These are phyloP conservation scores for Parazoanthus darwini DNA, from an alignment of 92 coral and sea anemone species.

Conservation along the genomic window DNA sequence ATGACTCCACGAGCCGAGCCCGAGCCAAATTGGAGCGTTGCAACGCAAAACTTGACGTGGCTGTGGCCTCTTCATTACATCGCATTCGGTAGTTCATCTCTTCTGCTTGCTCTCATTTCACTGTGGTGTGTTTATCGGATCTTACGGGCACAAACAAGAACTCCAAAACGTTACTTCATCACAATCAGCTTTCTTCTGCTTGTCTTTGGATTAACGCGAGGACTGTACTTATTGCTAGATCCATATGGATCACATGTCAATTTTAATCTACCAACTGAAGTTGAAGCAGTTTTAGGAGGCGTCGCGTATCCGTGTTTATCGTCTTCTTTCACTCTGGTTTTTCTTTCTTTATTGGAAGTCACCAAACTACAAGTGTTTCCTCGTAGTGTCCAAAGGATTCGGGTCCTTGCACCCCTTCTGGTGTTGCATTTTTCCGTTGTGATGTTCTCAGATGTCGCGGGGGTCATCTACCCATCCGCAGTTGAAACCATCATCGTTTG, in stretches of 20 bases:
- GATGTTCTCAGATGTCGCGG: slow-evolving; percentile 5
- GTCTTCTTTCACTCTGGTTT: slow-evolving; percentile 34
- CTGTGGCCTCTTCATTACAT: slow-evolving; percentile 39
- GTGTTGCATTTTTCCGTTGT: slow-evolving; percentile 13
- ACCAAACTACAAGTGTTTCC: slow-evolving; percentile 34
- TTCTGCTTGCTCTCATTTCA: slow-evolving; percentile 19
- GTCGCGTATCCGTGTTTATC: slow-evolving; percentile 26
- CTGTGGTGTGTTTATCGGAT: slow-evolving; percentile 26
- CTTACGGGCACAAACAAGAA: neutral
- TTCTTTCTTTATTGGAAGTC: slow-evolving; percentile 30
- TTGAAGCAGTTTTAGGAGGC: slow-evolving; percentile 29
- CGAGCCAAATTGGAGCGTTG: slow-evolving; percentile 21
- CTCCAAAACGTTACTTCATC: slow-evolving; percentile 45
- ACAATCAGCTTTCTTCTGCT: slow-evolving; percentile 32
- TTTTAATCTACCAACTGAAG: slow-evolving; percentile 17
- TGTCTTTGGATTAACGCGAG: slow-evolving; percentile 46
- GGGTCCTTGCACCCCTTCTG: slow-evolving; percentile 15
- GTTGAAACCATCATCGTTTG: slow-evolving; percentile 6
- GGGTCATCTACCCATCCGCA: slow-evolving; percentile 5
- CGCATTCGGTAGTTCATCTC: slow-evolving; percentile 5
- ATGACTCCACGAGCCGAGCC: slow-evolving; percentile 29
- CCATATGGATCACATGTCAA: slow-evolving; percentile 43
- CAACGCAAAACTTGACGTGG: slow-evolving; percentile 6
- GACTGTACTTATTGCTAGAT: slow-evolving; percentile 33
- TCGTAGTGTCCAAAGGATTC: slow-evolving; percentile 23